These are phyloP conservation scores for Meriones unguiculatus DNA, from an alignment of 2,113 vertebrate species.

Conservation along the genomic window DNA sequence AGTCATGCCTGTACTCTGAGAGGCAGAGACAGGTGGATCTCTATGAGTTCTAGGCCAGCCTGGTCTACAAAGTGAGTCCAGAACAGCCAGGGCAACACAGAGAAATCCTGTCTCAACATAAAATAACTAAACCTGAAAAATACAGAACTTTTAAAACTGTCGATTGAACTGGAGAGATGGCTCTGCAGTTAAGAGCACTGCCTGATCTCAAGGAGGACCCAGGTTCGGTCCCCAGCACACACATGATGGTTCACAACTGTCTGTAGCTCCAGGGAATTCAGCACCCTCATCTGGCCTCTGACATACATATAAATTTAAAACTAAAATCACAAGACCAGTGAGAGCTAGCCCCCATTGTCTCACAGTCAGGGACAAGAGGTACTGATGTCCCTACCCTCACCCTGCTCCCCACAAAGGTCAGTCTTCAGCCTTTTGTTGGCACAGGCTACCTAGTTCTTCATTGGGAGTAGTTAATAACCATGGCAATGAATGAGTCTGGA, in stretches of 20 bases:
- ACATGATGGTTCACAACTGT: neutral
- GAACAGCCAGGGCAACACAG: no score
- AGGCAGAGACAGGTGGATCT: no score
- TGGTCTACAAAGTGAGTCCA: no score
- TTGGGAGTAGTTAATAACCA: neutral
- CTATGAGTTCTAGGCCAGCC: no score
- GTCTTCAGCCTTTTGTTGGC: neutral
- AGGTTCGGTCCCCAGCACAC: neutral
- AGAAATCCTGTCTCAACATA: neutral
- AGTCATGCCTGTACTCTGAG: no score
- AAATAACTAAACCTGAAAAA: neutral
- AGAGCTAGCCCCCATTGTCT: neutral
- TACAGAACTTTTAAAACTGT: neutral
- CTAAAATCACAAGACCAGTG: neutral
- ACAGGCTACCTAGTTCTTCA: neutral
- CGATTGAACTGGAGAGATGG: neutral
- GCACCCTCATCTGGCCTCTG: neutral
- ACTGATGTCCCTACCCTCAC: no score
- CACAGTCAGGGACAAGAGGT: neutral
- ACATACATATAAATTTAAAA: neutral
- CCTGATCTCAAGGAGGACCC: neutral
- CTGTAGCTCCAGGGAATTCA: neutral
- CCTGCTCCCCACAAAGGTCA: neutral
- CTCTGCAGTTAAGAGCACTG: neutral
- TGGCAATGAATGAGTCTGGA: no score